Percentiles rank a stretch among this genome's conserved stretches.
Conservation (phyloP, 2,888 invertebrate genomes). For the Sarcophaga subvicina region DNA sequence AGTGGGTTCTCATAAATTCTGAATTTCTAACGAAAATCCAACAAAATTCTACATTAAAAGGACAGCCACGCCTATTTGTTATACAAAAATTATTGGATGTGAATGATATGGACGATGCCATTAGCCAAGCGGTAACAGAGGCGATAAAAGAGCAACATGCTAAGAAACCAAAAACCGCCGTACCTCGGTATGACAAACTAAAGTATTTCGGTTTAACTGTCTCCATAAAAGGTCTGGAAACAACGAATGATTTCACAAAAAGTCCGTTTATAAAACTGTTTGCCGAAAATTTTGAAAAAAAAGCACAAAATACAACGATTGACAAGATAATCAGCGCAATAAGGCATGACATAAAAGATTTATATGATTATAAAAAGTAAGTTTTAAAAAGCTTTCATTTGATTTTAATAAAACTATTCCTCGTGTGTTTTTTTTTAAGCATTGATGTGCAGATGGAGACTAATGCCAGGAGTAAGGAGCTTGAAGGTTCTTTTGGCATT, state of each 20-base stretch:
- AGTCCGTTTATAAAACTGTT: constrained; percentile 62
- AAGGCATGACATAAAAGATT: constrained; percentile 11
- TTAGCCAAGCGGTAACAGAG: neutral
- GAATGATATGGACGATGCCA: constrained; percentile 23
- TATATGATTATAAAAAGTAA: constrained; percentile 20
- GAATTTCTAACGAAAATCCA: constrained; percentile 56
- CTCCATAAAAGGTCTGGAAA: constrained; percentile 10
- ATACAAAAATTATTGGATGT: constrained; percentile 61
- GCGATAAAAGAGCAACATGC: constrained; percentile 1
- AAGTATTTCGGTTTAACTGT: constrained; percentile 24
- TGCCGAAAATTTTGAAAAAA: constrained; percentile 43
- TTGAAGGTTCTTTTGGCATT: constrained; percentile 26
- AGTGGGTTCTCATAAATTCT: constrained; percentile 42
- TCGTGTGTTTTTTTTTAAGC: constrained; percentile 12
- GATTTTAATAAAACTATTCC: neutral
- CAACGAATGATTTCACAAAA: constrained; percentile 36
- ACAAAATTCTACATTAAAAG: constrained; percentile 44
- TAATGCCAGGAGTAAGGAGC: constrained; percentile 1
- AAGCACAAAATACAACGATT: constrained; percentile 26
- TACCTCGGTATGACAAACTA: neutral
- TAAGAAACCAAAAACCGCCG: neutral
- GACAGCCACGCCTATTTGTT: constrained; percentile 49
- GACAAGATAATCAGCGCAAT: constrained; percentile 32
- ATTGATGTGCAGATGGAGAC: constrained; percentile 29
- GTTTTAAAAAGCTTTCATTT: neutral